Percentiles rank a stretch among this genome's conserved stretches.
Evolutionary conservation across 92 coral and sea anemone species (phyloP).

Genomic region (Paramuricea clavata): DNA sequence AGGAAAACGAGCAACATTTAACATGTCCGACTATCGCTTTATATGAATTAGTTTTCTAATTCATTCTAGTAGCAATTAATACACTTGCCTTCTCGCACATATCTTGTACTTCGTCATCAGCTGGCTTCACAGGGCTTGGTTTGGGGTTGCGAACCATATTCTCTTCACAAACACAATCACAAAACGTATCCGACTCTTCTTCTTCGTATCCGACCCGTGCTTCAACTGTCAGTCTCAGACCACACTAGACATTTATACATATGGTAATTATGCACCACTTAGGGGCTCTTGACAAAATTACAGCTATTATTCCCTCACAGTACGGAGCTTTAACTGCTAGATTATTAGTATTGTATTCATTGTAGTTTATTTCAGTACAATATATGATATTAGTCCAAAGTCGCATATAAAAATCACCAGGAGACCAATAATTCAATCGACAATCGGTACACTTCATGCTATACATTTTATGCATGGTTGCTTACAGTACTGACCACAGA

Average conservation of each 20-base stretch:
- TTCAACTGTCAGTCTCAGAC: not conserved
- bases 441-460: not conserved
- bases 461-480: not conserved
- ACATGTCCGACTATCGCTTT: too few species aligned
- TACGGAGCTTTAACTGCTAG: not conserved
- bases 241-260: not conserved
- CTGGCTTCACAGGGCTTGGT: conserved; percentile 16
- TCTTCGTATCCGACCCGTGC: not conserved
- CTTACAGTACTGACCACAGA: not conserved
- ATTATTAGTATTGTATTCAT: not conserved
- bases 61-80: not conserved
- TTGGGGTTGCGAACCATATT: conserved; percentile 31
- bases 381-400: not conserved
- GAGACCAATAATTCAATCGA: not conserved
- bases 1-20: too few species aligned
- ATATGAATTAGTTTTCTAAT: not conserved
- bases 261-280: not conserved
- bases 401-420: not conserved
- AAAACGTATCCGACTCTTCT: too few species aligned
- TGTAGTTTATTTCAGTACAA: not conserved
- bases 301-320: not conserved
- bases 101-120: conserved; percentile 29
- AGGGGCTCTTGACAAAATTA: conserved; percentile 4
- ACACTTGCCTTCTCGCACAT: conserved; percentile 19
- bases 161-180: too few species aligned